phyloP scores from a whole-genome alignment of 2,888 invertebrate species.

The Anoncus sp. region DNA sequence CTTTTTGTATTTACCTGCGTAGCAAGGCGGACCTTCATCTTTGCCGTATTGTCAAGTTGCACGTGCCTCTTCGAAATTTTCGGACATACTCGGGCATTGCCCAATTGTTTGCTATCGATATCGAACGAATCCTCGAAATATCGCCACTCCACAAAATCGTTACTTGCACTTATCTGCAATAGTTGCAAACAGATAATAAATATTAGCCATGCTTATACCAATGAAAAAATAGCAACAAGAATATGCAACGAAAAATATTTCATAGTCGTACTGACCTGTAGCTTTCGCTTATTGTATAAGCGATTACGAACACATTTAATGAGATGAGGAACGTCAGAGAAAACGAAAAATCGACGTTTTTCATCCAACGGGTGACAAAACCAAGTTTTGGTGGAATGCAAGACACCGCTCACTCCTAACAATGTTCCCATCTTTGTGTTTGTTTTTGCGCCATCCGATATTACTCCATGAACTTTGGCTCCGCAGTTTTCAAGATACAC shows the following conservation, averaged over 20 bases:
- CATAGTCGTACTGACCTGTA: conserved; percentile 7
- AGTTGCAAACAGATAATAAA: background rate
- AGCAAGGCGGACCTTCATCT: conserved; percentile 10
- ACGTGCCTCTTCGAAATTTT: conserved; percentile 6
- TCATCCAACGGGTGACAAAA: conserved; percentile 4
- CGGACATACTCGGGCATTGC: conserved; percentile 4
- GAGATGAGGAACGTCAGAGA: conserved; percentile 10
- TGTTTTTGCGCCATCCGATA: background rate
- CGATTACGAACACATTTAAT: conserved; percentile 18
- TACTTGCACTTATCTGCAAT: too few species aligned
- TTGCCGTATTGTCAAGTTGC: conserved; percentile 3
- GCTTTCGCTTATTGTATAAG: conserved; percentile 2
- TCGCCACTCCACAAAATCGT: too few species aligned
- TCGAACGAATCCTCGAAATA: too few species aligned
- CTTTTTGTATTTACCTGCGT: background rate
- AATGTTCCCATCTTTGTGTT: conserved; percentile 9
- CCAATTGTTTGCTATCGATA: too few species aligned
- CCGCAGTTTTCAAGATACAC: background rate
- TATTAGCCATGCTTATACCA: background rate
- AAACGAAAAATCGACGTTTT: conserved; percentile 4
- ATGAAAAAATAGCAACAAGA: background rate
- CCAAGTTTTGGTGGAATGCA: conserved; percentile 11
- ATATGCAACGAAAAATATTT: too few species aligned
- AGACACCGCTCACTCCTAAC: background rate
- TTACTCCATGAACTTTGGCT: conserved; percentile 4